Base-by-base conservation (phyloP, 2,888 invertebrate species). In the Hetaerina titia region DNA sequence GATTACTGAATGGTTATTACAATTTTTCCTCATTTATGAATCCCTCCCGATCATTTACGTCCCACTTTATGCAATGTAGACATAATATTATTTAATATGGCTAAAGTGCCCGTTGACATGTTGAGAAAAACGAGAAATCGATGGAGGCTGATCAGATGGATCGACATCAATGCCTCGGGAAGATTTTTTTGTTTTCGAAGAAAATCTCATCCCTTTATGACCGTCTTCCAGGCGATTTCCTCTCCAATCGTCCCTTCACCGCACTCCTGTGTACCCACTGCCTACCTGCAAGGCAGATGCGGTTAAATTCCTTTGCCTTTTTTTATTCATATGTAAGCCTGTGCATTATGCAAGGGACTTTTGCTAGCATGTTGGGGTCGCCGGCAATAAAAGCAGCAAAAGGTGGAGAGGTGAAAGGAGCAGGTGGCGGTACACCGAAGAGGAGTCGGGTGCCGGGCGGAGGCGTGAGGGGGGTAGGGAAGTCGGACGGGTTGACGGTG, bases 241-340 rank as follows among this genome's bases (percentile, higher is more conserved):
- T 81, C 81, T 31, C 81, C 81, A 31, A 25, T 81, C 81, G 11
- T 81, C 81, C 25, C 81, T 15, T 15, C 13, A 25, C 22, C 11
- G 81, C 31, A 13, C 81, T 74, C 74, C 17, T 25, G 25, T n/a
- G 69, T 69, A 69, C 69, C 69, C n/a, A n/a, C 31, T 69, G n/a
- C 69, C 69, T 69, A n/a, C 31, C 81, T 31, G 81, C 25, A 81
- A 69, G 63, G 60, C 90, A 90, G 69, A 69, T 92, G 92, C 92
- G 69, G 69, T 60, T 69, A 64, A 92, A 92, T 69, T 69, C 56
- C 69, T 92, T 11, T 5, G 25, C 31, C 25, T 31, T 31, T 81
- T 74, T 69, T 81, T 57, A 69, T 74, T 69, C 92, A 92, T 15
- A 69, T 31, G n/a, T 22, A 57, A 13, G 90, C 58, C 17, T 60